phyloP scores from a whole-genome alignment of 2,888 invertebrate species.

The Scaptomyza cyrtandrae region DNA sequence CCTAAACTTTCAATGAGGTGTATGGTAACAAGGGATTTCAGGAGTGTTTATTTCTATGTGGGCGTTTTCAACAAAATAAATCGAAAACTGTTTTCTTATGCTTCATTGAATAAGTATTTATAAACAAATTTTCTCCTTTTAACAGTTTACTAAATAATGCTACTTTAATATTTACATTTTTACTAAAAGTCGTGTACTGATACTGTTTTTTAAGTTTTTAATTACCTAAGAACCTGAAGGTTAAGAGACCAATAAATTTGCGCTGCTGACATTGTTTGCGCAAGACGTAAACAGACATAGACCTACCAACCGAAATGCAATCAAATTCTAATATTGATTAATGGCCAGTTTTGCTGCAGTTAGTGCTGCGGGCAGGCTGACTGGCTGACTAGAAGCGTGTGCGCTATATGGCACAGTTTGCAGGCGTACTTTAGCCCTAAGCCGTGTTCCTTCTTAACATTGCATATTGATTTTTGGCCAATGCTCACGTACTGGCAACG shows the following conservation, averaged over 20 bases:
- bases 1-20: constrained; percentile 28
- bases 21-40: constrained; percentile 2
- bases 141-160: not conserved
- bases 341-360: constrained; percentile 55
- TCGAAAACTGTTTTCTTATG: not conserved
- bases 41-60: not conserved
- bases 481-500: constrained; percentile 54
- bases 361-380: constrained; percentile 20
- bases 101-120: not conserved
- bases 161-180: too few relatives aligned
- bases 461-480: constrained; percentile 65
- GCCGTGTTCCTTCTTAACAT: constrained; percentile 44
- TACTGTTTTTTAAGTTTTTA: too few relatives aligned
- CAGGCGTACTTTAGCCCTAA: constrained; percentile 1
- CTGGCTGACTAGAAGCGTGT: constrained; percentile 28
- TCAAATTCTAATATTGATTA: constrained; percentile 66
- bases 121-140: not conserved
- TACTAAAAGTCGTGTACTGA: not conserved
- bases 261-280: constrained; percentile 12
- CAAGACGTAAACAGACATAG: not conserved
- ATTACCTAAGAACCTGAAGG: too few relatives aligned
- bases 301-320: constrained; percentile 59
- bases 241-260: not conserved
- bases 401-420: constrained; percentile 55
- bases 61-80: not conserved